phyloP scores from a whole-genome alignment of 2,888 invertebrate genomes.

The Apamea monoglypha region DNA sequence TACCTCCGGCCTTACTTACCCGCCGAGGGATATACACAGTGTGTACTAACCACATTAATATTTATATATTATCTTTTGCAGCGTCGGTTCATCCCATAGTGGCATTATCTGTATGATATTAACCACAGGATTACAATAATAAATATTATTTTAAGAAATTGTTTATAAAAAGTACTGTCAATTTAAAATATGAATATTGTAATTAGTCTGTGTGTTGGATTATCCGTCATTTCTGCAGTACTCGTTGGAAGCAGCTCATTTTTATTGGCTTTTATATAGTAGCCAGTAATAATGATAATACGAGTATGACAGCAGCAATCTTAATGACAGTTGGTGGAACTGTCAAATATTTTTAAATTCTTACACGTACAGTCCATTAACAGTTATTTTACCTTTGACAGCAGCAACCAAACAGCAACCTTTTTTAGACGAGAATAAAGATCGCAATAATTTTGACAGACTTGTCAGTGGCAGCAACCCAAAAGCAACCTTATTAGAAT shows the following conservation, averaged over 20 bases:
- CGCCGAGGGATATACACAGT: neutral
- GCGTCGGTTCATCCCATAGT: neutral
- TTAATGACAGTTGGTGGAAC: neutral
- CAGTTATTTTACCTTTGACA: neutral
- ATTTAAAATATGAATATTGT: neutral
- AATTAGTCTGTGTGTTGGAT: neutral
- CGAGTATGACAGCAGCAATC: neutral
- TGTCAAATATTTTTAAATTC: neutral
- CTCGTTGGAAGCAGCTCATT: too few species aligned
- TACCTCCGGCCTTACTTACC: slow-evolving; percentile 18
- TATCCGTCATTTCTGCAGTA: neutral
- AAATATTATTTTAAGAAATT: neutral
- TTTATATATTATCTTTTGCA: neutral
- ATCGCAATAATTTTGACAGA: neutral
- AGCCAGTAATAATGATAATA: neutral
- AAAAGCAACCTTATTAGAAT: neutral
- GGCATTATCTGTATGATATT: neutral
- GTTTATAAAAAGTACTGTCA: neutral
- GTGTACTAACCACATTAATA: neutral
- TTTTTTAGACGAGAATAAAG: neutral
- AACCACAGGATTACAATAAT: neutral
- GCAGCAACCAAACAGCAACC: neutral
- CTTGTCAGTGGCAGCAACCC: neutral
- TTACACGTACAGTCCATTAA: neutral
- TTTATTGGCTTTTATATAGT: neutral